Evolutionary conservation across 2,888 invertebrate genomes (phyloP).

Genomic region (Parnassius orleans): DNA sequence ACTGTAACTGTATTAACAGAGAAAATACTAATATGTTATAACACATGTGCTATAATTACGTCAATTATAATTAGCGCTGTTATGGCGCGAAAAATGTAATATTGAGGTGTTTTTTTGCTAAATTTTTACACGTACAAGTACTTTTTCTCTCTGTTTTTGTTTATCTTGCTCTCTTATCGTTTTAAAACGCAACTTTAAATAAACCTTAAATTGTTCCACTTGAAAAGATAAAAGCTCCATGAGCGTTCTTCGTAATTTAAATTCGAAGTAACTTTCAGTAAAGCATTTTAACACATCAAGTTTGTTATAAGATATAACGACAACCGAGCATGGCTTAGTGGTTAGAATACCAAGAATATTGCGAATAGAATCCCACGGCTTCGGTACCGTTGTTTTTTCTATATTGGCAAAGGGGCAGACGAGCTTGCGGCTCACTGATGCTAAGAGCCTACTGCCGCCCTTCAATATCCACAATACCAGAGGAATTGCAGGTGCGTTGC

Average conservation of each 20-base stretch:
- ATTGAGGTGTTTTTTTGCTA: constrained; percentile 6
- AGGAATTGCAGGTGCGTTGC: no score
- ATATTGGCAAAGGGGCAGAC: no score
- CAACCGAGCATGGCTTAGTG: no score
- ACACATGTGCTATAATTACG: constrained; percentile 39
- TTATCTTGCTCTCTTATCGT: constrained; percentile 24
- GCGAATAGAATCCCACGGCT: no score
- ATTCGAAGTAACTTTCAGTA: constrained; percentile 7
- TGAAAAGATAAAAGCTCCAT: constrained; percentile 13
- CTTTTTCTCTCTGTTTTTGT: constrained; percentile 18
- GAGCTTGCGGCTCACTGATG: no score
- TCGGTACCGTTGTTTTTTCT: no score
- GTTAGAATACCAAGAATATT: no score
- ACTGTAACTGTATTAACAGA: constrained; percentile 31
- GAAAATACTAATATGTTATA: constrained; percentile 30
- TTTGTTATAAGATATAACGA: no score
- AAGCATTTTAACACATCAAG: background rate
- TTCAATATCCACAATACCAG: no score
- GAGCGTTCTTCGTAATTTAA: constrained; percentile 3
- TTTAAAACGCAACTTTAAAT: constrained; percentile 18
- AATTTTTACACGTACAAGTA: constrained; percentile 14
- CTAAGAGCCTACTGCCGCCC: no score
- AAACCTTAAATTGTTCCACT: constrained; percentile 21
- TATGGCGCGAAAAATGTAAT: constrained; percentile 36
- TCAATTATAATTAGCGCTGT: constrained; percentile 54